Conservation (phyloP, 2,797 vertebrate species). For the Enteromius unitaeniatus region DNA sequence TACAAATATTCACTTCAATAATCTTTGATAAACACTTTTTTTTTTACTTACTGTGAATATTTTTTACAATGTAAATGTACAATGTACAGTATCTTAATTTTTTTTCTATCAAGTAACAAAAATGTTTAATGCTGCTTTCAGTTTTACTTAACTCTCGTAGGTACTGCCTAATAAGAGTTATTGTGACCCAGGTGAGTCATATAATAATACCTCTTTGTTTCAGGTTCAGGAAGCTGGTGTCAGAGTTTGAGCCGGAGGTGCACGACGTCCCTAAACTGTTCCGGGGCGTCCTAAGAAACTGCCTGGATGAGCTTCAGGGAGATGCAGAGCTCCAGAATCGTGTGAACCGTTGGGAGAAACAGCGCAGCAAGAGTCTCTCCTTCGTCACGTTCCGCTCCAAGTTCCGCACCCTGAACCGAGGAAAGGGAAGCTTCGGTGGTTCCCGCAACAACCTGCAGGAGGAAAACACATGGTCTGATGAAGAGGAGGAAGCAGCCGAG, state of each 20-base stretch:
- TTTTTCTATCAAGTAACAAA: background rate
- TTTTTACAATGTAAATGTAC: background rate
- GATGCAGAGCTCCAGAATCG: conserved; percentile 57
- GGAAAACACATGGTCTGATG: conserved; percentile 76
- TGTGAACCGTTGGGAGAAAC: conserved; percentile 65
- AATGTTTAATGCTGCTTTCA: background rate
- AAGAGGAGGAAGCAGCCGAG: conserved; percentile 73
- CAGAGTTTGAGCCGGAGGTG: conserved; percentile 81
- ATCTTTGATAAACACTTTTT: too few relatives aligned
- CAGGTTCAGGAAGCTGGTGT: conserved; percentile 80
- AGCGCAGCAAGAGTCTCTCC: conserved; percentile 82
- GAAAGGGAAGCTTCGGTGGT: conserved; percentile 64
- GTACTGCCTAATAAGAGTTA: background rate
- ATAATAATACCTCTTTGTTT: background rate
- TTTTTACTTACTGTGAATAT: background rate
- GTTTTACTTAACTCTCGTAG: background rate
- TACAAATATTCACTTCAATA: background rate
- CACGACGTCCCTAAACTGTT: conserved; percentile 80
- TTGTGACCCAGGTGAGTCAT: background rate
- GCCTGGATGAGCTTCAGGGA: conserved; percentile 68
- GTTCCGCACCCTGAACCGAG: conserved; percentile 72
- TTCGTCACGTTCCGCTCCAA: conserved; percentile 77
- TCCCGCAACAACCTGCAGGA: conserved; percentile 79
- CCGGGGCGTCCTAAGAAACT: conserved; percentile 74
- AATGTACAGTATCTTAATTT: background rate